These are phyloP conservation scores for Pseudomugil tenellus DNA, from an alignment of 2,797 vertebrate genomes.

Conservation along the genomic window DNA sequence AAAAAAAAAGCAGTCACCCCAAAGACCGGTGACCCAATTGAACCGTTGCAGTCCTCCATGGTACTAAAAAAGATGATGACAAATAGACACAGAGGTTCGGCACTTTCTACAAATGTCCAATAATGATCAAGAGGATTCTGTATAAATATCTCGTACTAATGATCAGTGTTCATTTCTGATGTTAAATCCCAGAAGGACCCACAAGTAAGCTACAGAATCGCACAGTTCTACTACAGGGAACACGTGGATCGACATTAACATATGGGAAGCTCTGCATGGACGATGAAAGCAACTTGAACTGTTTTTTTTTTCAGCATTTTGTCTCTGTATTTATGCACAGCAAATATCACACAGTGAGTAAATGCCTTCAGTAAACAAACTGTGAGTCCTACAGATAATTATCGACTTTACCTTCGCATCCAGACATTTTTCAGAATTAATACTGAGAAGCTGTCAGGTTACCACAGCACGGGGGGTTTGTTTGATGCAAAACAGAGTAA, in stretches of 20 bases:
- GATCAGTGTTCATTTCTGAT: constrained; percentile 10
- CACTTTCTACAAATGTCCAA: constrained; percentile 53
- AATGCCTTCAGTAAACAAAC: neutral
- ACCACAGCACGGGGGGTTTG: neutral
- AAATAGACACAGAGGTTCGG: constrained; percentile 38
- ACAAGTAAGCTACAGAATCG: neutral
- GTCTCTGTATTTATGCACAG: neutral
- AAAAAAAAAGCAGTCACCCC: constrained; percentile 14
- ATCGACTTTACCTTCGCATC: neutral
- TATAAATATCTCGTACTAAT: constrained; percentile 21
- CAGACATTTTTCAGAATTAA: neutral
- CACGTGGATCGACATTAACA: neutral
- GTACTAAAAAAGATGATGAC: constrained; percentile 27
- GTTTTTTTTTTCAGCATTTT: constrained; percentile 4
- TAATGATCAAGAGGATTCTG: constrained; percentile 28
- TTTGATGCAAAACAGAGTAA: neutral
- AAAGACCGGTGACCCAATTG: constrained; percentile 35
- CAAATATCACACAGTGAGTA: too few species aligned
- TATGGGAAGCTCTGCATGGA: neutral
- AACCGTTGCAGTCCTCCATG: constrained; percentile 32
- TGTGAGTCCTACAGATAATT: neutral
- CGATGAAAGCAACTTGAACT: neutral
- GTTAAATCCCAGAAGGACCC: constrained; percentile 22
- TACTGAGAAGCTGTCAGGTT: neutral
- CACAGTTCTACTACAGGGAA: constrained; percentile 12